Evolutionary conservation across 2,797 vertebrate genomes (phyloP).

Genomic region (Valencia hispanica): DNA sequence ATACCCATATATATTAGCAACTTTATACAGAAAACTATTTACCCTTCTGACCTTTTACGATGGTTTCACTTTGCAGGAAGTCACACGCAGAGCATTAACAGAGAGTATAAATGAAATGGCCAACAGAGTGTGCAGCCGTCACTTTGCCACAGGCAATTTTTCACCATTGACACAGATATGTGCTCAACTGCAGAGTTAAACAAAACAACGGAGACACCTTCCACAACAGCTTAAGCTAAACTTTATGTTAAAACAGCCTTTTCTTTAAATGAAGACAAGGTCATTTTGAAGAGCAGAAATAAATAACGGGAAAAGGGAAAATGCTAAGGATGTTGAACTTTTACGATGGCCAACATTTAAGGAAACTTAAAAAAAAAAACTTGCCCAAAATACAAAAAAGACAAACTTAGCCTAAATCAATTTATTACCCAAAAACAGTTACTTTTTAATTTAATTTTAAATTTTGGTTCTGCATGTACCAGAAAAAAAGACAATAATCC

Average conservation of each 20-base stretch:
- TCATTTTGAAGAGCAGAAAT: neutral
- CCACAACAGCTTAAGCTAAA: neutral
- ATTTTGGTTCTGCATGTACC: neutral
- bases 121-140: slow-evolving; percentile 26
- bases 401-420: neutral
- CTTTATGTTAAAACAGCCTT: too few relatives aligned
- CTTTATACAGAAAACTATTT: slow-evolving; percentile 20
- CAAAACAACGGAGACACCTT: too few relatives aligned
- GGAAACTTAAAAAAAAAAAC: neutral
- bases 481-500: neutral
- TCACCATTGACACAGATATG: slow-evolving; percentile 15
- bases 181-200: neutral
- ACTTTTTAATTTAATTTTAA: neutral
- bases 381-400: neutral
- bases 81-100: slow-evolving; percentile 39
- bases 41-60: slow-evolving; percentile 33
- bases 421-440: neutral
- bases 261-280: neutral
- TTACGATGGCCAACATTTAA: neutral
- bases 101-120: slow-evolving; percentile 48
- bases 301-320: neutral
- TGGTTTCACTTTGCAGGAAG: slow-evolving; percentile 51
- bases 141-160: slow-evolving; percentile 25
- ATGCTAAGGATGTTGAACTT: neutral
- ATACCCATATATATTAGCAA: neutral